Base-by-base conservation (phyloP, 2,113 vertebrate genomes). In the Etheostoma spectabile region DNA sequence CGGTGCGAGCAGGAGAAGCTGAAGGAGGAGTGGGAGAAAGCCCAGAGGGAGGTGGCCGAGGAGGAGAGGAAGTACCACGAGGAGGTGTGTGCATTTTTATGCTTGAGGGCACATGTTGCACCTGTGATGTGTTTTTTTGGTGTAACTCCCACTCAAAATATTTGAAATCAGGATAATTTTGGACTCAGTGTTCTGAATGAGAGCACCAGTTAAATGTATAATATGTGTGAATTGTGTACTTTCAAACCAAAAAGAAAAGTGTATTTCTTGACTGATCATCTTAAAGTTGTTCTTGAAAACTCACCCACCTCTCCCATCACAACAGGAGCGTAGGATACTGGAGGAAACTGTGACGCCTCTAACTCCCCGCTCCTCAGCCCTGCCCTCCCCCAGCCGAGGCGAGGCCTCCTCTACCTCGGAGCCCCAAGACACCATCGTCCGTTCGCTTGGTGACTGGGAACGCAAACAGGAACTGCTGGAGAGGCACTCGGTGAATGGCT, bases 1-100 rank as follows among this genome's bases (percentile, higher is more conserved):
- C 95, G 92, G 86, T 96, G 95, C 55, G 97, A 99, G 85, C 98
- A 99, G 93, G 95, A 97, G 94, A 99, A 97, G 91, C 95, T 99
- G 90, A 98, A 97, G 90, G 95, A 97, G 86, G 98, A 98, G 88
- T 99, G 98, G 98, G 98, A 99, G 92, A 97, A 94, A 51, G 98
- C 98, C 2, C 98, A 99, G 85, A 97, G 93, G 90, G 98, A 99
- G 88, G 98, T 99, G 85, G 97, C 97, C 67, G 97, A 98, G 80
- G 98, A 99, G 82, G 98, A 96, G 35, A 96, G 95, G 78, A 96
- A 96, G 95, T 99, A 97, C 90, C 97, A 98, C 0, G 97, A 99
- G 88, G 97, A 99, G 97, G 98, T 98, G 96, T 73, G 88, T 80
- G 69, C 18, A 7, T 72, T 35, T 74, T 53, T 61, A 12, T 38